A percentile compares a stretch with the other conserved stretches of the same genome.
Evolutionary conservation across 1,140 invertebrate genomes (phyloP).

Genomic region (Lutraria rhynchaena): DNA sequence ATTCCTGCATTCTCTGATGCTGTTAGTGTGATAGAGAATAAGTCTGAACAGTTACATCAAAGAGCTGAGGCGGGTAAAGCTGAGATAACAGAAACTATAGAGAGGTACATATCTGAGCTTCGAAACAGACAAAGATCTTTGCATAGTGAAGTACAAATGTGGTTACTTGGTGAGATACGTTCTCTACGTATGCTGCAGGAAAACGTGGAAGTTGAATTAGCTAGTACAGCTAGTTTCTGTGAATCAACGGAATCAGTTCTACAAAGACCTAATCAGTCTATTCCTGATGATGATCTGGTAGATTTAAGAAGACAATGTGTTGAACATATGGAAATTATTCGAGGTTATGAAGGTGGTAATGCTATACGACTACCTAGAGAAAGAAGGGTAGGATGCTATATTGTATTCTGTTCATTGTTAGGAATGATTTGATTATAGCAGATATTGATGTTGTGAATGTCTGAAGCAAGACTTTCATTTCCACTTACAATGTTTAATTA

Average conservation of each 20-base stretch:
- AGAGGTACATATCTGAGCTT: conserved; percentile 92
- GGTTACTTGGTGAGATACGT: conserved; percentile 91
- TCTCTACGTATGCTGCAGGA: conserved; percentile 94
- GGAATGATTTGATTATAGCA: too few species aligned
- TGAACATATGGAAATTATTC: conserved; percentile 70
- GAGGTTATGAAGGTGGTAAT: conserved; percentile 67
- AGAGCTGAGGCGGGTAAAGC: conserved; percentile 78
- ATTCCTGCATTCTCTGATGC: conserved; percentile 87
- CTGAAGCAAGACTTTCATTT: too few species aligned
- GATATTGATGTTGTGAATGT: too few species aligned
- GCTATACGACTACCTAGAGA: conserved; percentile 57
- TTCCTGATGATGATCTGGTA: conserved; percentile 76
- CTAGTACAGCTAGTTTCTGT: conserved; percentile 96
- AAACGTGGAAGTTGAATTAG: conserved; percentile 95
- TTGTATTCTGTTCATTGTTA: too few species aligned
- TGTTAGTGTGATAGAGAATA: conserved; percentile 69
- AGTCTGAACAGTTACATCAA: conserved; percentile 70
- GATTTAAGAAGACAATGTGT: conserved; percentile 74
- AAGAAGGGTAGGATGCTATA: conserved; percentile 31
- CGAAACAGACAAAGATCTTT: conserved; percentile 95
- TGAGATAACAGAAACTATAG: conserved; percentile 89
- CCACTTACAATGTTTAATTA: too few species aligned
- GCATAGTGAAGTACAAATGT: conserved; percentile 94
- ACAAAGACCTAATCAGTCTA: conserved; percentile 86
- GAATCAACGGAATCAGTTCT: conserved; percentile 97